Conservation (phyloP, 2,888 invertebrate species). For the Cheilosia scutellata region DNA sequence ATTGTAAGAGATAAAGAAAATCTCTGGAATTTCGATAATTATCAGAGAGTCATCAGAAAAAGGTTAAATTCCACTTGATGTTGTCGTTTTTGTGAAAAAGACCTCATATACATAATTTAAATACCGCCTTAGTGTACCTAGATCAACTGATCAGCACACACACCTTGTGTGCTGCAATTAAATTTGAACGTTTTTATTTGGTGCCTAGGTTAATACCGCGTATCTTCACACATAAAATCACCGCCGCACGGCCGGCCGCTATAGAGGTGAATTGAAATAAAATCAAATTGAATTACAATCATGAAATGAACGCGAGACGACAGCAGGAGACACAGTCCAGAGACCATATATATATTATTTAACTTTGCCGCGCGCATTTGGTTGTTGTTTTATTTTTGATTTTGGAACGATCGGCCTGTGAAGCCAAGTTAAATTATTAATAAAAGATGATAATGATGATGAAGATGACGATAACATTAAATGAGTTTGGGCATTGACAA, state of each 20-base stretch:
- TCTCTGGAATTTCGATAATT: slow-evolving; percentile 75
- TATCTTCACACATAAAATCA: slow-evolving; percentile 53
- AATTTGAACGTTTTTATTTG: slow-evolving; percentile 61
- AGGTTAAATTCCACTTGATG: slow-evolving; percentile 75
- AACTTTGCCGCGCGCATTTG: slow-evolving; percentile 31
- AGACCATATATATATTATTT: slow-evolving; percentile 39
- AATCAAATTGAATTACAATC: slow-evolving; percentile 56
- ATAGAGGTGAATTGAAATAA: slow-evolving; percentile 21
- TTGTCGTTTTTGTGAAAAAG: slow-evolving; percentile 36
- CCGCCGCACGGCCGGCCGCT: slow-evolving; percentile 5
- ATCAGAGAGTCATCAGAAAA: slow-evolving; percentile 74
- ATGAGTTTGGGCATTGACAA: slow-evolving; percentile 72
- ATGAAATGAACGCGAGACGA: slow-evolving; percentile 17
- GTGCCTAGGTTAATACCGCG: slow-evolving; percentile 51
- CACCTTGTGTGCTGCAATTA: slow-evolving; percentile 58
- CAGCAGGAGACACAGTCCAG: slow-evolving; percentile 2
- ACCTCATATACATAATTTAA: slow-evolving; percentile 56
- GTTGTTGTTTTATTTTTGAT: slow-evolving; percentile 3
- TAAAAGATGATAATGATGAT: slow-evolving; percentile 73
- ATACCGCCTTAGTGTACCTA: slow-evolving; percentile 44
- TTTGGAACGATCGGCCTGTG: slow-evolving; percentile 28
- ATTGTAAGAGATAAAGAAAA: slow-evolving; percentile 74
- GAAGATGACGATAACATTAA: slow-evolving; percentile 73
- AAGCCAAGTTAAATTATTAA: slow-evolving; percentile 63
- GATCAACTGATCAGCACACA: slow-evolving; percentile 57